Evolutionary conservation across 2,888 invertebrate genomes (phyloP).

Genomic region (Latrodectus elegans): DNA sequence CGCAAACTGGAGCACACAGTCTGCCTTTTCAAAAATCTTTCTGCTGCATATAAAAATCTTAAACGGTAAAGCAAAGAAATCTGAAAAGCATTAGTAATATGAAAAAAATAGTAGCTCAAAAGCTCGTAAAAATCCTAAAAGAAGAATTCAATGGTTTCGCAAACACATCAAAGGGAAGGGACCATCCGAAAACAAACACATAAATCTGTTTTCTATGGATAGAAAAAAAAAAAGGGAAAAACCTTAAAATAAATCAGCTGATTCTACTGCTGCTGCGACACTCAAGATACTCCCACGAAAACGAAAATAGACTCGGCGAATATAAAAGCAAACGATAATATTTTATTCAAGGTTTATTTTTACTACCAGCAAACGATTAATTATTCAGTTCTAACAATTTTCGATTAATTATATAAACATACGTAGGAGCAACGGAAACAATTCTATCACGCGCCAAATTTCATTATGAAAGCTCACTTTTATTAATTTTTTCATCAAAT

Average conservation of each 20-base stretch:
- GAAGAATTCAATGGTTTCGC: neutral
- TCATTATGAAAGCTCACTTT: neutral
- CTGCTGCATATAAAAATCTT: no score
- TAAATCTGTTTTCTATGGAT: slow-evolving; percentile 1
- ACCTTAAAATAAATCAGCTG: neutral
- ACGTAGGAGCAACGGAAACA: neutral
- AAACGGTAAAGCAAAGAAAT: no score
- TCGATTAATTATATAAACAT: neutral
- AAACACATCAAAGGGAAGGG: neutral
- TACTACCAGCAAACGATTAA: neutral
- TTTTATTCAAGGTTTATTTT: neutral
- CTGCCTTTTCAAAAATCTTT: no score
- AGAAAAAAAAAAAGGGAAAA: neutral
- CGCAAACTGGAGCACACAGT: no score
- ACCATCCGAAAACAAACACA: neutral
- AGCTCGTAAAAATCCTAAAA: neutral
- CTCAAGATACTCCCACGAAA: neutral
- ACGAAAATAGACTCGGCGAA: neutral
- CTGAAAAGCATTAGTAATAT: no score
- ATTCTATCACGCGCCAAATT: neutral
- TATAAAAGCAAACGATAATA: slow-evolving; percentile 2
- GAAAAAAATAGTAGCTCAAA: neutral
- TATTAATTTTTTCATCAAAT: neutral
- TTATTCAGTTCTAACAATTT: neutral
- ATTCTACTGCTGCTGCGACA: neutral